Base-by-base conservation (phyloP, 2,888 invertebrate species). In the Ellobium chinense region DNA sequence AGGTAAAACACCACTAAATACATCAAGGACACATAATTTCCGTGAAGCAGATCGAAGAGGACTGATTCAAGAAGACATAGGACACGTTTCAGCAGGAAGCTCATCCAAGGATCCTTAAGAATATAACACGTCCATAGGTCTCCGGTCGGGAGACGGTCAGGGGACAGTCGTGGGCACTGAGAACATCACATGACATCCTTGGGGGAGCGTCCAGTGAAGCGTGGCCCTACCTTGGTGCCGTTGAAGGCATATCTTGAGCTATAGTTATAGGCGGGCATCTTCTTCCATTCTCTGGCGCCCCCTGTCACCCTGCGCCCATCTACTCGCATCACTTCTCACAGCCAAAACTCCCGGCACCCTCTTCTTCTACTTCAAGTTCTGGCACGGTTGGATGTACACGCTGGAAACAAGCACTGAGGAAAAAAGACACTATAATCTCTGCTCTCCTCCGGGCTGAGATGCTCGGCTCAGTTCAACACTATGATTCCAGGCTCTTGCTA, bases 261-360 rank as follows among this genome's bases (percentile, higher is more conserved):
- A 56, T 58, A 72, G 24, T 78, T 78, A 73, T 78, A 78, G 37
- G 76, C 69, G 21, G 81, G 81, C 81, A 81, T 81, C 31, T 63
- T 81, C 34, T 72, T 81, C 81, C 81, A 81, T 81, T 72, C 77
- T 72, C 29, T 72, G 77, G 56, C 60, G 24, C 39, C 72, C 72
- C 58, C 77, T 24, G 70, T 62, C 72, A 72, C 72, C 63, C 62
- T 72, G 14, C 63, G 72, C 31, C 78, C 78, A 72, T 78, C 78
- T 29, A 78, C 72, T 72, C 72, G 36, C 78, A 78, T 78, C 65
- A 65, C 78, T 62, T 78, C 31, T 29, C n/a, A n/a, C n/a, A n/a
- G n/a, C n/a, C n/a, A n/a, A 18, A 54, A 27, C 18, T 12, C 66
- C 21, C n/a, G 24, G 24, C 72, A 12, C 37, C 36, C 58, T 72